These are phyloP conservation scores for Mythimna lalbum DNA, from an alignment of 2,888 invertebrate genomes.

Conservation along the genomic window DNA sequence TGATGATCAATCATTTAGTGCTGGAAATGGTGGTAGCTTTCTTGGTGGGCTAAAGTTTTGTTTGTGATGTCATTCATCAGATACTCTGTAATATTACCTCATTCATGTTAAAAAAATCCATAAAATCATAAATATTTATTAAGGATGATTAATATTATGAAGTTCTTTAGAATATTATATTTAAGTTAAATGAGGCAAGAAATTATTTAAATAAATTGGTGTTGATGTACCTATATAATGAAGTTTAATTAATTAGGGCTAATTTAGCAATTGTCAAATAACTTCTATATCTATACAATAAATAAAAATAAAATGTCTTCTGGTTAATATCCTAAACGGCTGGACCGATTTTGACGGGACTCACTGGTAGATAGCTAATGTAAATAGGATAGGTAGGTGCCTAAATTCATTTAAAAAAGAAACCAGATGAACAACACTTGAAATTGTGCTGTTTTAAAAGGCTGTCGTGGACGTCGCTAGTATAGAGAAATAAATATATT, in stretches of 20 bases:
- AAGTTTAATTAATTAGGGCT: slow-evolving; percentile 11
- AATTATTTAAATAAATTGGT: slow-evolving; percentile 19
- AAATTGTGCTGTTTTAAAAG: too few species aligned
- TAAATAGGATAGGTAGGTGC: too few species aligned
- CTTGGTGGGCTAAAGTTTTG: slow-evolving; percentile 86
- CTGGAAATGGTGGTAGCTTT: slow-evolving; percentile 82
- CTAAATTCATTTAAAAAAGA: too few species aligned
- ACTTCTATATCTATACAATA: not conserved
- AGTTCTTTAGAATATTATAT: slow-evolving; percentile 19
- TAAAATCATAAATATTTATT: slow-evolving; percentile 28
- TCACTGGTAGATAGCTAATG: too few species aligned
- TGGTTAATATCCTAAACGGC: too few species aligned
- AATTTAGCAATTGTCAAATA: not conserved
- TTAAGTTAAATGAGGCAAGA: slow-evolving; percentile 40
- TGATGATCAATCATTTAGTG: slow-evolving; percentile 79
- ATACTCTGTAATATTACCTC: slow-evolving; percentile 28
- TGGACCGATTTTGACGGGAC: too few species aligned
- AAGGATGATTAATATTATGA: slow-evolving; percentile 18
- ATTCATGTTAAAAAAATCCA: slow-evolving; percentile 10
- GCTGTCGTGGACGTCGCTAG: too few species aligned
- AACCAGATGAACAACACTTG: too few species aligned
- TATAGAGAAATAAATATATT: too few species aligned
- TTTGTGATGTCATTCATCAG: slow-evolving; percentile 70
- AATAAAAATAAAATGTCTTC: too few species aligned
- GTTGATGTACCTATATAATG: not conserved